phyloP scores from a whole-genome alignment of 1,140 invertebrate genomes.

The Lucilia cuprina region DNA sequence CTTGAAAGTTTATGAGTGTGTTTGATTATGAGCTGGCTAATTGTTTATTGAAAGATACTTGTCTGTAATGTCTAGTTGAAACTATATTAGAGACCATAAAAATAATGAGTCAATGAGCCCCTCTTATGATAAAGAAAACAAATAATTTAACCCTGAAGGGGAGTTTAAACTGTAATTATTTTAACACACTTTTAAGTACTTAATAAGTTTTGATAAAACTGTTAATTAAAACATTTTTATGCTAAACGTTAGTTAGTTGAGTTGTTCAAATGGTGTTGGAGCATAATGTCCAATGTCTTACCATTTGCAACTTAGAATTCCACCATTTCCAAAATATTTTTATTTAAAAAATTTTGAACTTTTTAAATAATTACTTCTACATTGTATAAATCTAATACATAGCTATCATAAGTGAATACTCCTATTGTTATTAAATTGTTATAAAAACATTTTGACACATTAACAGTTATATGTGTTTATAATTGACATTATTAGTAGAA shows the following conservation, averaged over 20 bases:
- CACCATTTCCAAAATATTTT: no score
- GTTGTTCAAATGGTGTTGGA: background rate
- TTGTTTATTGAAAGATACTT: background rate
- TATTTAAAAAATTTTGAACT: no score
- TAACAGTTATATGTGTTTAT: background rate
- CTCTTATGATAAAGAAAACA: background rate
- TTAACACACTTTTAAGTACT: background rate
- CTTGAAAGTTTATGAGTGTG: no score
- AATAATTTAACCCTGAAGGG: background rate
- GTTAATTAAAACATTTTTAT: background rate
- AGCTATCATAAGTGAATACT: background rate
- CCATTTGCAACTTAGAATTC: no score
- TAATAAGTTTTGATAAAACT: background rate
- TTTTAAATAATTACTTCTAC: no score
- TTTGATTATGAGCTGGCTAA: no score
- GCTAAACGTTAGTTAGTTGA: background rate
- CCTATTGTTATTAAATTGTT: background rate
- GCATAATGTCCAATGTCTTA: no score
- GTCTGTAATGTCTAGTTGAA: background rate
- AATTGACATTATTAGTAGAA: background rate
- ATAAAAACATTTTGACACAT: background rate
- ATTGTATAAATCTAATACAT: no score
- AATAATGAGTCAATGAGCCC: background rate
- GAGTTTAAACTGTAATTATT: background rate
- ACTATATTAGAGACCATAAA: background rate